phyloP scores from a whole-genome alignment of 2,113 vertebrate species.

The Reinhardtius hippoglossoides region DNA sequence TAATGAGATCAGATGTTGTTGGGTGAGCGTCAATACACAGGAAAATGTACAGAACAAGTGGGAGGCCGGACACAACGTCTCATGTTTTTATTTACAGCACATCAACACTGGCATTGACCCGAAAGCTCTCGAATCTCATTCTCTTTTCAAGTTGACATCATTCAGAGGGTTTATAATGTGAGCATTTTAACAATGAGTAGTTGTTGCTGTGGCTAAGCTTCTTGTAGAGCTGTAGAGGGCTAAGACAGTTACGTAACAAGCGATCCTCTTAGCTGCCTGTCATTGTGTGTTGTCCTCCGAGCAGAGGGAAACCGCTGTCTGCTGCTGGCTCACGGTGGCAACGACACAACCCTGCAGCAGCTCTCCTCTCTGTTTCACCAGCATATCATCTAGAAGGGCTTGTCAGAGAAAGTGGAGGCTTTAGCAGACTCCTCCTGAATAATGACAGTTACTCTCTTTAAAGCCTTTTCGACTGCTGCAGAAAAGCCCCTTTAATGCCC shows the following conservation, averaged over 20 bases:
- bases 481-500: slow-evolving; percentile 48
- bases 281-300: slow-evolving; percentile 39
- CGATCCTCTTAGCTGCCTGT: slow-evolving; percentile 50
- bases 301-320: neutral
- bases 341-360: neutral
- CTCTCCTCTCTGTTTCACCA: neutral
- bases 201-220: neutral
- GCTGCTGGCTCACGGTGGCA: neutral
- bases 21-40: too few species aligned
- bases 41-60: too few species aligned
- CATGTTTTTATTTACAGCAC: too few species aligned
- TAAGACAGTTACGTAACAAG: slow-evolving; percentile 55
- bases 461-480: slow-evolving; percentile 33
- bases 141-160: too few species aligned
- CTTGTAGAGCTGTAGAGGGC: neutral
- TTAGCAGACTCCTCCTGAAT: slow-evolving; percentile 32
- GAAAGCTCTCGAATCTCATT: too few species aligned
- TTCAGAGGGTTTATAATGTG: neutral
- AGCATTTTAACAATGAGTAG: neutral
- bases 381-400: slow-evolving; percentile 11
- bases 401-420: slow-evolving; percentile 33
- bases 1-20: too few species aligned
- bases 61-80: too few species aligned
- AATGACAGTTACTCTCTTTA: slow-evolving; percentile 35
- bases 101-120: too few species aligned